Evolutionary conservation across 1,140 invertebrate species (phyloP).

Genomic region (Drosophila nasuta): DNA sequence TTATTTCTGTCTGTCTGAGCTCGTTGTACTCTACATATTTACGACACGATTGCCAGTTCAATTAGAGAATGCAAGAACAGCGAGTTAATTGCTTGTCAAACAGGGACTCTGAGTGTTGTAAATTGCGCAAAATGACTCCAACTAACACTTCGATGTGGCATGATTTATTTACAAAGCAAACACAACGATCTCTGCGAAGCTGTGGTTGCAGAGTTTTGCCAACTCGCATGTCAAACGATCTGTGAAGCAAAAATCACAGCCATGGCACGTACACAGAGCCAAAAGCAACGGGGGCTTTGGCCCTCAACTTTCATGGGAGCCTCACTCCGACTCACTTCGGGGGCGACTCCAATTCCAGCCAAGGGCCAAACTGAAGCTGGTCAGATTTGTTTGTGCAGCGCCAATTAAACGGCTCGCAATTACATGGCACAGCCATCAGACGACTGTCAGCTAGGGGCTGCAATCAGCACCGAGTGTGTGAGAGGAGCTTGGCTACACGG

Average conservation of each 20-base stretch:
- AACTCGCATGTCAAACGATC: conserved; percentile 76
- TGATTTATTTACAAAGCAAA: conserved; percentile 80
- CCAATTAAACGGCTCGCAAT: conserved; percentile 67
- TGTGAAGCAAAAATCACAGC: conserved; percentile 71
- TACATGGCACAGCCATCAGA: conserved; percentile 42
- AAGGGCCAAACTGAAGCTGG: conserved; percentile 19
- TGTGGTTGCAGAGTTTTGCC: neutral
- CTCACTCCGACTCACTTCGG: neutral
- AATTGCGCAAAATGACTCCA: conserved; percentile 70
- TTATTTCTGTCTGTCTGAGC: no score
- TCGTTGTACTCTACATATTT: conserved; percentile 11
- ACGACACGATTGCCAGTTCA: conserved; percentile 10
- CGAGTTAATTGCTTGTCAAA: conserved; percentile 80
- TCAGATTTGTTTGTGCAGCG: conserved; percentile 49
- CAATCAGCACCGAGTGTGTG: neutral
- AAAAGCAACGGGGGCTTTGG: conserved; percentile 10
- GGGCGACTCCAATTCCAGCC: conserved; percentile 49
- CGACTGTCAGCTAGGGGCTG: neutral
- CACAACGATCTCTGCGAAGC: conserved; percentile 22
- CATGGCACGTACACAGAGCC: conserved; percentile 61
- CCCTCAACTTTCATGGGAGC: conserved; percentile 3
- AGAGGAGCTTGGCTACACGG: conserved; percentile 1
- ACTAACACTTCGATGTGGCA: conserved; percentile 28
- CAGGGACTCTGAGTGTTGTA: conserved; percentile 69
- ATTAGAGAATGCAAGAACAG: conserved; percentile 20